Evolutionary conservation across 2,888 invertebrate species (phyloP).

Genomic region (Volucella bombylans): DNA sequence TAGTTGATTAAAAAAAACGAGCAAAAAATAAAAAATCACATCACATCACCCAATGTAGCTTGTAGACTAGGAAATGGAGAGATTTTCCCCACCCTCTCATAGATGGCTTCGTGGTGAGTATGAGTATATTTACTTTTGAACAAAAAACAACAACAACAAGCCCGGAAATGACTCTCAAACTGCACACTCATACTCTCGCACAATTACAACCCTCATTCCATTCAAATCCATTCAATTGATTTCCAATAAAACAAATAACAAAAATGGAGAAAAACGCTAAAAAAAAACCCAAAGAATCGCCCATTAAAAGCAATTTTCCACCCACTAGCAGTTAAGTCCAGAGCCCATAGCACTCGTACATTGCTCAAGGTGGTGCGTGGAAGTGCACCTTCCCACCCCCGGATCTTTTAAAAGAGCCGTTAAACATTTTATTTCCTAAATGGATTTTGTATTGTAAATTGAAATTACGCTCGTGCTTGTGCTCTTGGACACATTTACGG

Average conservation of each 20-base stretch:
- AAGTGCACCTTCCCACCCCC: background rate
- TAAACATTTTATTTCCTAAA: constrained; percentile 51
- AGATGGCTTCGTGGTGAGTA: too few species aligned
- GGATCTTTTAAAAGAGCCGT: constrained; percentile 18
- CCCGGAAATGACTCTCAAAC: constrained; percentile 45
- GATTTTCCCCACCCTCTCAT: constrained; percentile 51
- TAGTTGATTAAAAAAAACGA: constrained; percentile 27
- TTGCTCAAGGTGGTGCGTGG: too few species aligned
- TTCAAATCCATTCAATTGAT: constrained; percentile 70
- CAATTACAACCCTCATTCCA: constrained; percentile 42
- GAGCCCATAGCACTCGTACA: background rate
- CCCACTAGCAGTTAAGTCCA: constrained; percentile 1
- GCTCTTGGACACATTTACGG: constrained; percentile 6
- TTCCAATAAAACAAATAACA: constrained; percentile 60
- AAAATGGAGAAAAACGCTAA: background rate
- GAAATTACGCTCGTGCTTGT: constrained; percentile 7
- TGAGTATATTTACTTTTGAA: constrained; percentile 46
- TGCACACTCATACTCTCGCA: constrained; percentile 43
- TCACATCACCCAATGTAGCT: constrained; percentile 26
- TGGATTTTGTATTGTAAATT: constrained; percentile 48
- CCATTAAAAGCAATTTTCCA: constrained; percentile 34
- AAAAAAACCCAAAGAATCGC: background rate
- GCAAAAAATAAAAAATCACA: background rate
- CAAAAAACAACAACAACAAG: constrained; percentile 31
- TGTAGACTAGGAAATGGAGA: constrained; percentile 51